Evolutionary conservation across 2,888 invertebrate genomes (phyloP), one percentile per base, ranked within the genome.

Genomic region (Polymixis flavicincta): DNA sequence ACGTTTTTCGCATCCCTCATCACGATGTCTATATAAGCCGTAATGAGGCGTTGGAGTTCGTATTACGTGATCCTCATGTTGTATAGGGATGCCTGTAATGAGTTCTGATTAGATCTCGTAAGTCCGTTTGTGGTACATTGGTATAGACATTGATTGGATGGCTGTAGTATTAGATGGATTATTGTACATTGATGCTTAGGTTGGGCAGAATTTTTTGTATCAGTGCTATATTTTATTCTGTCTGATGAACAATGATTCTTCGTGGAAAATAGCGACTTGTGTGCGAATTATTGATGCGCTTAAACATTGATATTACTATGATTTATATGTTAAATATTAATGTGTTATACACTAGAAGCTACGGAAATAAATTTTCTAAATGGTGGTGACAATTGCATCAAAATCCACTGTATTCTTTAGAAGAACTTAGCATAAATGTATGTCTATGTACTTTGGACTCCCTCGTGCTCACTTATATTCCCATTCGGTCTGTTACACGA

Each of bases 41-140:
- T 69, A 80, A 80, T 42, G 68, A 81, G 32, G 45, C 50, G 42
- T 71, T 60, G 19, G 57, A 37, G 45, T 60, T 32, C 0, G 45
- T 63, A 17, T 45, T 69, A 85, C 83, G 85, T 76, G 85, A 76
- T 82, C 63, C 55, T 55, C 66, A 57, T 69, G 19, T 45, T 32
- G n/a, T 48, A n/a, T 37, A 32, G 37, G 32, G 54, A 50, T 50
- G 42, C 3, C 25, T 6, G 50, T 85, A 70, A 85, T 64, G 82
- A 81, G 69, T 17, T 42, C 32, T 48, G 68, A 85, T 74, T 85
- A 52, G 80, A 66, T 70, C 63, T 32, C 32, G 65, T 70, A 7
- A 48, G 50, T 25, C 42, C 55, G 17, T 80, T 66, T 19, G 25
- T 48, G 45, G 32, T 32, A 32, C 42, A 13, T 80, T 66, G 11